Evolutionary conservation across 2,888 invertebrate species (phyloP).

Genomic region (Chesias legatella): DNA sequence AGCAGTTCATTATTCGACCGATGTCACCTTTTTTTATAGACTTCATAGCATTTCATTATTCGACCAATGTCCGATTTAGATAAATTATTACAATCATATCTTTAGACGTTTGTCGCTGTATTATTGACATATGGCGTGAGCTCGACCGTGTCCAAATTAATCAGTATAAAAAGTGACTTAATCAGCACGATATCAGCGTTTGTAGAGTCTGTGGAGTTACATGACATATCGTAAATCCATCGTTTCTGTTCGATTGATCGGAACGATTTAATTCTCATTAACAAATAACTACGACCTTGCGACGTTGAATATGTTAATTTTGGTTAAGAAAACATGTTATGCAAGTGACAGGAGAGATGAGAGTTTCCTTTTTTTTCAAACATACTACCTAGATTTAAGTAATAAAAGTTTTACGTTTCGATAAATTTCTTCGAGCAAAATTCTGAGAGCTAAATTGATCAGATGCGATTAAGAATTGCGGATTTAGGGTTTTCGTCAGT

Average conservation of each 20-base stretch:
- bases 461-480: too few relatives aligned
- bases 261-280: slow-evolving; percentile 44
- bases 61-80: slow-evolving; percentile 1
- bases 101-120: slow-evolving; percentile 32
- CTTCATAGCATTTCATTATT: neutral
- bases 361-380: too few relatives aligned
- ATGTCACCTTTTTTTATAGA: too few relatives aligned
- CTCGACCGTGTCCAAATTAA: slow-evolving; percentile 41
- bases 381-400: too few relatives aligned
- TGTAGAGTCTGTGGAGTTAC: slow-evolving; percentile 10
- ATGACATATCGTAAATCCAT: slow-evolving; percentile 48
- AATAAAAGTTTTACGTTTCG: too few relatives aligned
- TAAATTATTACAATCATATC: slow-evolving; percentile 1
- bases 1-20: neutral
- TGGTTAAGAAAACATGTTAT: slow-evolving; percentile 6
- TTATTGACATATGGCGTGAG: slow-evolving; percentile 33
- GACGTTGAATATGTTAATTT: slow-evolving; percentile 7
- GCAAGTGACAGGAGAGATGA: too few relatives aligned
- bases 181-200: slow-evolving; percentile 45
- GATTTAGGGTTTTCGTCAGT: too few relatives aligned
- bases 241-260: slow-evolving; percentile 48
- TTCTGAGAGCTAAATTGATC: too few relatives aligned
- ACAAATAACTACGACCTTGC: slow-evolving; percentile 29
- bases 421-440: too few relatives aligned
- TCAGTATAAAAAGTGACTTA: slow-evolving; percentile 36